Evolutionary conservation across 1,140 invertebrate species (phyloP).

Genomic region (Cryptotermes secundus): DNA sequence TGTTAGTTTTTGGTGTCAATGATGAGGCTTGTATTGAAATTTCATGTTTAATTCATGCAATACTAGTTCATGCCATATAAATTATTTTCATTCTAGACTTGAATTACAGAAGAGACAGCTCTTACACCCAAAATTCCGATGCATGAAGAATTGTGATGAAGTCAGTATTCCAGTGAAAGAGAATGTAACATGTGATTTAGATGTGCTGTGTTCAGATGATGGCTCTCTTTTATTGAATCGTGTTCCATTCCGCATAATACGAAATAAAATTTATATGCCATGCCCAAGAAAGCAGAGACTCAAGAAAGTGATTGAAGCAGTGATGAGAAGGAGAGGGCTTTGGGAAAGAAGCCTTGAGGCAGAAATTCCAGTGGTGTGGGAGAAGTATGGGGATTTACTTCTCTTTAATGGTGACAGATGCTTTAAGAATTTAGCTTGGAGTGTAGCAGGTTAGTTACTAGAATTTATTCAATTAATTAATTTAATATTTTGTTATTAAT

Average conservation of each 20-base stretch:
- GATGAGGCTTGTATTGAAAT: not conserved
- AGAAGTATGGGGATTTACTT: constrained; percentile 26
- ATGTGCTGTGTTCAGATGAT: not conserved
- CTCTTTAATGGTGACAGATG: constrained; percentile 22
- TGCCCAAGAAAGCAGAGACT: not conserved
- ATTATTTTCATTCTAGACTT: not conserved
- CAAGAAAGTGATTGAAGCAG: not conserved
- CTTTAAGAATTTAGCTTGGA: not conserved
- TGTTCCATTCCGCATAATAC: not conserved
- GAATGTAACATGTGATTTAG: not conserved
- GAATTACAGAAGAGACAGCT: not conserved
- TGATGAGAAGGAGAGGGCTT: constrained; percentile 5
- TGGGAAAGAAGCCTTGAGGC: not conserved
- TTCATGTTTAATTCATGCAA: not conserved
- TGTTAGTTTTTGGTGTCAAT: not conserved
- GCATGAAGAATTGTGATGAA: not conserved
- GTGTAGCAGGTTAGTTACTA: not conserved
- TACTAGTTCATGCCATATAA: not conserved
- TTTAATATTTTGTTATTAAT: not conserved
- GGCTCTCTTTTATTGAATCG: not conserved
- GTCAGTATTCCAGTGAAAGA: not conserved
- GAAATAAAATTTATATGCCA: constrained; percentile 4
- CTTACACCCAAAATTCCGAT: not conserved
- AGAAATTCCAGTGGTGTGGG: constrained; percentile 24
- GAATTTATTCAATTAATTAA: not conserved